Conservation (phyloP, 2,113 vertebrate genomes). For the Hyaena hyaena region DNA sequence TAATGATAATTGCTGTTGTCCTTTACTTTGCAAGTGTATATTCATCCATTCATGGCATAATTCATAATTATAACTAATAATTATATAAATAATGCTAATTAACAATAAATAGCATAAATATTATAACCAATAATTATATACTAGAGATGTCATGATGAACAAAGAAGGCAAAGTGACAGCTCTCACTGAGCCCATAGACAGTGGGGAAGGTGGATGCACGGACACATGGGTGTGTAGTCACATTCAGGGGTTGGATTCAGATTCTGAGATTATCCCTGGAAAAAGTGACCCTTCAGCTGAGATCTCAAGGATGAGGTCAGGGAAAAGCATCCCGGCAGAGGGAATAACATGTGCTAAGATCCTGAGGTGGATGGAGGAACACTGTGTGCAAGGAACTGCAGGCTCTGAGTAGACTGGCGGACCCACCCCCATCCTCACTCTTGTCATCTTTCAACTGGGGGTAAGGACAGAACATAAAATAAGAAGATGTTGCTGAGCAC, state of each 20-base stretch:
- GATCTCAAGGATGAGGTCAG: background rate
- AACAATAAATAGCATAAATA: background rate
- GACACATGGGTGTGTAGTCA: background rate
- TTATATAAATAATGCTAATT: constrained; percentile 2
- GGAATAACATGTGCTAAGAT: background rate
- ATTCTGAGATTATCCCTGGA: background rate
- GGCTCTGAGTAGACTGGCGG: background rate
- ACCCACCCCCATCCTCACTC: background rate
- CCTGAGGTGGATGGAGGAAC: background rate
- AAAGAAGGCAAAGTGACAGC: background rate
- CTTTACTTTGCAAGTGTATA: background rate
- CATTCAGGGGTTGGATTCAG: background rate
- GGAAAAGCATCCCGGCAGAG: background rate
- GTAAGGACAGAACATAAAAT: background rate
- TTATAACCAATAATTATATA: background rate
- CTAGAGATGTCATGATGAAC: background rate
- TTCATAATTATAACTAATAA: background rate
- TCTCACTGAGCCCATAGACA: background rate
- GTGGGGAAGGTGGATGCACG: background rate
- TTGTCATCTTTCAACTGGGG: background rate
- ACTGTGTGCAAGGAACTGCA: background rate
- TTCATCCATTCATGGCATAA: background rate
- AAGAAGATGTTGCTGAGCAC: background rate
- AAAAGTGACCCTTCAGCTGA: background rate
- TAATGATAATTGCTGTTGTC: background rate